phyloP scores from a whole-genome alignment of 2,888 invertebrate genomes.

The Rhagonycha lutea region DNA sequence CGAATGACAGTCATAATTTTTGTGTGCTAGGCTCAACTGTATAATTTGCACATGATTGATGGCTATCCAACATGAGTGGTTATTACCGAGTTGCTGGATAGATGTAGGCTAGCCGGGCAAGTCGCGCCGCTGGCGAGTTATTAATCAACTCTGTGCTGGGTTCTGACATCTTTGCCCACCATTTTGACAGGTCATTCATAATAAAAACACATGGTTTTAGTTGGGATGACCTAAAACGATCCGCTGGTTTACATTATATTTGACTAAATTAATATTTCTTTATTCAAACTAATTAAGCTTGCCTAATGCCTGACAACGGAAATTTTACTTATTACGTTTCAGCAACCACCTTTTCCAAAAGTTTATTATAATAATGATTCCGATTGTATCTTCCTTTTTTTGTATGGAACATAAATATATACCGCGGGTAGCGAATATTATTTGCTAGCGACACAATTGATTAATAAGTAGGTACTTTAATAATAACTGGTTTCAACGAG shows the following conservation, averaged over 20 bases:
- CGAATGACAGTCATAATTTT: conserved; percentile 54
- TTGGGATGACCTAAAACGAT: conserved; percentile 28
- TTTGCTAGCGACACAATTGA: neutral
- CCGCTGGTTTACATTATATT: conserved; percentile 25
- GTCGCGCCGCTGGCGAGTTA: conserved; percentile 45
- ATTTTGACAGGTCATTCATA: conserved; percentile 52
- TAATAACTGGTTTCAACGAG: neutral
- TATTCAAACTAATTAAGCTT: conserved; percentile 11
- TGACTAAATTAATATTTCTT: conserved; percentile 23
- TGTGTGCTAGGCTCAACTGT: conserved; percentile 50
- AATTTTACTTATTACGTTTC: neutral
- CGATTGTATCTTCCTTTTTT: neutral
- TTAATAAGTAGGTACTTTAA: neutral
- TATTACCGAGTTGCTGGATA: conserved; percentile 49
- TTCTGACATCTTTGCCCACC: conserved; percentile 51
- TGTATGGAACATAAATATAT: neutral
- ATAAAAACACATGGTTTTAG: conserved; percentile 48
- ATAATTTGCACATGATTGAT: conserved; percentile 54
- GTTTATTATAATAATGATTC: neutral
- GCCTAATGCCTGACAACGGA: conserved; percentile 11
- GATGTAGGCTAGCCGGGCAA: conserved; percentile 48
- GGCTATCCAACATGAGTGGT: conserved; percentile 51
- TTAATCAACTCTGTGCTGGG: conserved; percentile 47
- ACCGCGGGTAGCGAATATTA: neutral
- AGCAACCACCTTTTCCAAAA: neutral